A percentile compares a stretch with the other conserved stretches of the same genome.
Conservation (phyloP, 2,113 vertebrate genomes). For the Callionymus lyra region DNA sequence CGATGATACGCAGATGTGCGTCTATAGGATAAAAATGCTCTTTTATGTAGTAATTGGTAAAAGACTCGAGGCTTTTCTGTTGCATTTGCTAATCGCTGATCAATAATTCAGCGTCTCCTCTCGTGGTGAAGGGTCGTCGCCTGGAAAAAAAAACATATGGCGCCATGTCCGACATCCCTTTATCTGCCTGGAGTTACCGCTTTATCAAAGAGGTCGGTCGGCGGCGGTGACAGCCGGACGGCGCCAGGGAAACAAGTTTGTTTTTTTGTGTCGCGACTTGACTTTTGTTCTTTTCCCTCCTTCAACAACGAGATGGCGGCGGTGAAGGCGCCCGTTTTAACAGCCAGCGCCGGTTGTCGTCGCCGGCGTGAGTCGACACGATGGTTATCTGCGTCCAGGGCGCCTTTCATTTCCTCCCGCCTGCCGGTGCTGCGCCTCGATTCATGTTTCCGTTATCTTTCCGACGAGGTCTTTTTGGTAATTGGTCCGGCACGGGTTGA, state of each 20-base stretch:
- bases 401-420: slow-evolving; percentile 57
- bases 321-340: too few species aligned
- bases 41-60: not conserved
- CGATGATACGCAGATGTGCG: slow-evolving; percentile 4
- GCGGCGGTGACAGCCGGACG: slow-evolving; percentile 22
- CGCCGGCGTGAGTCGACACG: slow-evolving; percentile 46
- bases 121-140: slow-evolving; percentile 81
- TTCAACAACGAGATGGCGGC: slow-evolving; percentile 33
- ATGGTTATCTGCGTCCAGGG: slow-evolving; percentile 45
- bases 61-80: slow-evolving; percentile 87
- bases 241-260: slow-evolving; percentile 60
- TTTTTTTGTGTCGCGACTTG: slow-evolving; percentile 42
- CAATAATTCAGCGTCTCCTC: slow-evolving; percentile 90
- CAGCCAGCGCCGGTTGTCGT: too few species aligned
- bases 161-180: slow-evolving; percentile 42
- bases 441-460: slow-evolving; percentile 37
- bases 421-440: slow-evolving; percentile 30
- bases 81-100: slow-evolving; percentile 98
- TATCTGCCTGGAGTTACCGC: slow-evolving; percentile 63
- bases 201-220: slow-evolving; percentile 61
- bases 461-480: slow-evolving; percentile 37
- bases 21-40: not conserved
- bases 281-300: slow-evolving; percentile 38
- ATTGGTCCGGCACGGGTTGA: slow-evolving; percentile 45
- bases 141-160: slow-evolving; percentile 90